Percentiles rank a stretch among this genome's conserved stretches.
phyloP scores from a whole-genome alignment of 1,140 invertebrate genomes.

The Macrocentrus cingulum region DNA sequence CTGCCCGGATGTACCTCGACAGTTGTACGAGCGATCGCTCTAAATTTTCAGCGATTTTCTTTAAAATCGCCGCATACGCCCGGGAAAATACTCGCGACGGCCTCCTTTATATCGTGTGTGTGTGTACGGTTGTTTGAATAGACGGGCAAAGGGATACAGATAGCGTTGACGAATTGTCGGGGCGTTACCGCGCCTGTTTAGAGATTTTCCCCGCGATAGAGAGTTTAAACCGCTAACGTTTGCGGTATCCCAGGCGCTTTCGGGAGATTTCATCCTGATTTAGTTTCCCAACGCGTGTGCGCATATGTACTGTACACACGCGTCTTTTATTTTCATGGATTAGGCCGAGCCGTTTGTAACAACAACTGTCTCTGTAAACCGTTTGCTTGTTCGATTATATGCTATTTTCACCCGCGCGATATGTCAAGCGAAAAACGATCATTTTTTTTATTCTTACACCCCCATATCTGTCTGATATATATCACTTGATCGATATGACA shows the following conservation, averaged over 20 bases:
- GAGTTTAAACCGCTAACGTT: constrained; percentile 26
- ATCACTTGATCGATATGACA: too few relatives aligned
- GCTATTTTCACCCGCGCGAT: too few relatives aligned
- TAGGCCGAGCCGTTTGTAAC: constrained; percentile 21
- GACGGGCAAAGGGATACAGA: constrained; percentile 38
- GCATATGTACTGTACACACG: constrained; percentile 2
- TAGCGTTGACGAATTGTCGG: constrained; percentile 52
- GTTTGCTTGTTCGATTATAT: background rate
- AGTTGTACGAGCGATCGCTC: constrained; percentile 33
- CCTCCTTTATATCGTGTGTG: background rate
- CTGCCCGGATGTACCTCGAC: background rate
- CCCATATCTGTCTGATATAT: too few relatives aligned
- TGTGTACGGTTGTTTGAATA: constrained; percentile 1
- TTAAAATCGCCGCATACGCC: constrained; percentile 48
- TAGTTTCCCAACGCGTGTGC: constrained; percentile 25
- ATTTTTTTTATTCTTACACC: too few relatives aligned
- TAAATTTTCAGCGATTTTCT: constrained; percentile 57
- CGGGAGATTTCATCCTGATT: constrained; percentile 30
- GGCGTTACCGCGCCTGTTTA: constrained; percentile 29
- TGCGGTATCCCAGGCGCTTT: constrained; percentile 19
- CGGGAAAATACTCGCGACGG: constrained; percentile 10
- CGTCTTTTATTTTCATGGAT: constrained; percentile 23
- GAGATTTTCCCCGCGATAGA: constrained; percentile 41
- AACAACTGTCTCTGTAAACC: constrained; percentile 3
- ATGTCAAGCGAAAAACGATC: too few relatives aligned